A percentile compares a stretch with the other conserved stretches of the same genome.
Conservation (phyloP, 1,140 invertebrate genomes). For the Coboldia fuscipes region DNA sequence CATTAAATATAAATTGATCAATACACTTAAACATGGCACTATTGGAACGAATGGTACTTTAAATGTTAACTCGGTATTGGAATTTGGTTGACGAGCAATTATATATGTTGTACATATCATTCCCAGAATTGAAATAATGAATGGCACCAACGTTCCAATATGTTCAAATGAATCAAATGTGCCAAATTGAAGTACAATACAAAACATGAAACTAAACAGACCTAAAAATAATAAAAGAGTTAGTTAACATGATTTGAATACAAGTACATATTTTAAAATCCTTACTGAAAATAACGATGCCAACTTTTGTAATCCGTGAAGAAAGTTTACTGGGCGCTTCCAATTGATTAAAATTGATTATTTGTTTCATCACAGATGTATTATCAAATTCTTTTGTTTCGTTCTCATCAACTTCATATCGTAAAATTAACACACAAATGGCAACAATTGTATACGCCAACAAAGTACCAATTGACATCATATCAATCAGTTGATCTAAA, state of each 20-base stretch:
- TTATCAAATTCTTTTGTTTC: conserved; percentile 4
- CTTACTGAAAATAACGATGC: conserved; percentile 31
- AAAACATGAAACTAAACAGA: too few species aligned
- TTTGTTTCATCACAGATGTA: conserved; percentile 11
- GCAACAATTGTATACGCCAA: conserved; percentile 85
- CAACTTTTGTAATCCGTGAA: conserved; percentile 30
- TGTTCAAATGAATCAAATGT: too few species aligned
- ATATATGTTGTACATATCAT: conserved; percentile 12
- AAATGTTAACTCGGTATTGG: conserved; percentile 17
- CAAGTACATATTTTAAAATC: conserved; percentile 7
- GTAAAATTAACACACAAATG: conserved; percentile 67
- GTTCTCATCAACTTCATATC: conserved; percentile 26
- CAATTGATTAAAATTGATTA: conserved; percentile 34
- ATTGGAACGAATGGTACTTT: conserved; percentile 73
- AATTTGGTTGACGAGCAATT: conserved; percentile 15
- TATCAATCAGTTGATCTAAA: conserved; percentile 72
- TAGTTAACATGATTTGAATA: conserved; percentile 4
- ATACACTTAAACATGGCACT: conserved; percentile 60
- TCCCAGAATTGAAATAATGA: too few species aligned
- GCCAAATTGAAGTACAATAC: too few species aligned
- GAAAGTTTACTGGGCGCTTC: conserved; percentile 31
- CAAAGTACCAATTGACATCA: conserved; percentile 86
- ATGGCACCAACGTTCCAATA: conserved; percentile 8
- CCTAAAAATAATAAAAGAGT: conserved; percentile 1
- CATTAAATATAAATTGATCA: conserved; percentile 77